Evolutionary conservation across 2,797 vertebrate species (phyloP).

Genomic region (Amniataba percoides): DNA sequence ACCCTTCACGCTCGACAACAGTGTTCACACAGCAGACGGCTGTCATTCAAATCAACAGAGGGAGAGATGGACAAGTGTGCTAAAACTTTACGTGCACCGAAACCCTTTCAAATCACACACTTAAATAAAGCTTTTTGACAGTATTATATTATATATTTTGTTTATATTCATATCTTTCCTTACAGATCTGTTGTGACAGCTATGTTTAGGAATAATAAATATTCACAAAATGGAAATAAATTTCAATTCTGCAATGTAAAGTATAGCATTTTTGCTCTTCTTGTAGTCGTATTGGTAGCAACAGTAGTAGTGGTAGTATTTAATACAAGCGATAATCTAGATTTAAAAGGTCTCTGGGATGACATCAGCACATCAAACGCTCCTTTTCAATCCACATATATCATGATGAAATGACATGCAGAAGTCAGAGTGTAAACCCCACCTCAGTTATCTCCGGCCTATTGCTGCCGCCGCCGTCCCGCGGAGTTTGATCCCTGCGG

Average conservation of each 20-base stretch:
- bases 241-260: neutral
- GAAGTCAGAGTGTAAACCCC: conserved; percentile 10
- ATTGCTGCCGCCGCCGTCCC: conserved; percentile 27
- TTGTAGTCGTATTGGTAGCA: neutral
- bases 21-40: conserved; percentile 17
- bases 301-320: neutral
- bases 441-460: conserved; percentile 23
- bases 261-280: neutral
- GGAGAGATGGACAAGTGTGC: neutral
- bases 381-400: neutral
- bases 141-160: neutral
- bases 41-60: conserved; percentile 35
- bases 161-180: neutral
- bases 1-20: conserved; percentile 16
- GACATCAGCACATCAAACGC: conserved; percentile 1
- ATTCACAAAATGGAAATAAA: neutral
- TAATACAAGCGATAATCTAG: neutral
- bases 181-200: neutral
- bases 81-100: neutral
- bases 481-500: conserved; percentile 42
- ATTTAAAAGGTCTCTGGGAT: conserved; percentile 12
- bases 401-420: conserved; percentile 6
- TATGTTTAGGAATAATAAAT: neutral
- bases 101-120: neutral
- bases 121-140: neutral